Percentiles rank a stretch among this genome's conserved stretches.
These are phyloP conservation scores for Azemiops feae DNA, from an alignment of 2,113 vertebrate genomes.

Conservation along the genomic window DNA sequence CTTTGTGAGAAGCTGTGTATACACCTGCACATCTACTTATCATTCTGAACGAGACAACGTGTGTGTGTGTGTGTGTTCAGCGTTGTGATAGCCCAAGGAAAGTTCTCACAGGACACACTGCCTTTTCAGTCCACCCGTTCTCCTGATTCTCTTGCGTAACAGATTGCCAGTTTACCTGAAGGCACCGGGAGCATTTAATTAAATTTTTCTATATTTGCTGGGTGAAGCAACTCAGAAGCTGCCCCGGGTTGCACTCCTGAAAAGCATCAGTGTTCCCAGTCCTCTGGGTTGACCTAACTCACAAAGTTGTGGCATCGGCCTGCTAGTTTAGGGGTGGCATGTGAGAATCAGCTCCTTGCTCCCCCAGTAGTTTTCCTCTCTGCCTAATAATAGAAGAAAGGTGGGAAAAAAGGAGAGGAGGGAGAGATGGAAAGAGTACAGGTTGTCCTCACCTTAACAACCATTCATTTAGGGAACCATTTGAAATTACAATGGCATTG, in stretches of 20 bases:
- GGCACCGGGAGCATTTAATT: not conserved
- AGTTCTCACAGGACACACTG: not conserved
- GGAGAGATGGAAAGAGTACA: too few species aligned
- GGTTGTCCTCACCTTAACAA: too few species aligned
- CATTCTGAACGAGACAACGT: not conserved
- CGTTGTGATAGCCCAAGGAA: not conserved
- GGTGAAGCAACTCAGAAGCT: not conserved
- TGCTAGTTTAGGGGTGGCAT: not conserved
- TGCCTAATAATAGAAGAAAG: not conserved
- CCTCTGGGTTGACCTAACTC: not conserved
- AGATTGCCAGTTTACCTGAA: not conserved
- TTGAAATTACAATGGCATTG: too few species aligned
- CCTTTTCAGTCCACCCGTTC: not conserved
- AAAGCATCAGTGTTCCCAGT: not conserved
- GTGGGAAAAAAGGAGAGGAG: not conserved
- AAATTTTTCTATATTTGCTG: not conserved
- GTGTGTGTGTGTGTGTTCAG: not conserved
- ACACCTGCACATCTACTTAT: not conserved
- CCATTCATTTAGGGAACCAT: too few species aligned
- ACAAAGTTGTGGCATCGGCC: too few species aligned
- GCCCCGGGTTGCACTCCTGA: not conserved
- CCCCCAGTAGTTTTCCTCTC: not conserved
- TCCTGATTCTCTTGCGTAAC: not conserved
- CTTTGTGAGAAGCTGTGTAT: too few species aligned
- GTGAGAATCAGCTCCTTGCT: not conserved